These are phyloP conservation scores for Drosophila kanapiae DNA, from an alignment of 1,140 invertebrate species.

Conservation along the genomic window DNA sequence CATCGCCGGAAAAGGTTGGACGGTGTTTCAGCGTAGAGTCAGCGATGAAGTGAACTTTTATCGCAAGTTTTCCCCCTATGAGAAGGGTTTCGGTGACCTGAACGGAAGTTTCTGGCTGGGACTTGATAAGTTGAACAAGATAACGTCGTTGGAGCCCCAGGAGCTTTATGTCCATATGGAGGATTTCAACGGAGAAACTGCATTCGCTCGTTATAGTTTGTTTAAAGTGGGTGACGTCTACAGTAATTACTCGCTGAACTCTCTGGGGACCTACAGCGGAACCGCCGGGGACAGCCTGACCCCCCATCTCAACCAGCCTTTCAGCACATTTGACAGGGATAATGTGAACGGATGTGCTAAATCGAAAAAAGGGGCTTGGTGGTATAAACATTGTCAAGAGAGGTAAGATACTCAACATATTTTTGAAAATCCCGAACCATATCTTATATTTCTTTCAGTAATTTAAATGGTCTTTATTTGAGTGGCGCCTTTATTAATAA, in stretches of 20 bases:
- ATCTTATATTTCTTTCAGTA: neutral
- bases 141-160: neutral
- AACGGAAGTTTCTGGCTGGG: neutral
- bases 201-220: neutral
- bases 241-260: neutral
- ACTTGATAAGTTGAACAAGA: neutral
- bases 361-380: neutral
- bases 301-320: neutral
- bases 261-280: neutral
- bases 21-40: neutral
- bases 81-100: neutral
- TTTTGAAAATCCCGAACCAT: neutral
- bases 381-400: neutral
- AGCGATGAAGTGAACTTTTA: constrained; percentile 3
- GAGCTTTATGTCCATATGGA: neutral
- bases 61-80: neutral
- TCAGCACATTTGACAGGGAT: neutral
- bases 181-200: neutral
- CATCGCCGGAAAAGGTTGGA: neutral
- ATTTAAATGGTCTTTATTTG: constrained; percentile 5
- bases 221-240: neutral
- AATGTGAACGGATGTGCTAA: neutral
- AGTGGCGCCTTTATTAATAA: neutral
- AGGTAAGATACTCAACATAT: neutral
- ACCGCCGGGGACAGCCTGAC: neutral